Evolutionary conservation across 2,888 invertebrate species (phyloP).

Genomic region (Diaperis boleti): DNA sequence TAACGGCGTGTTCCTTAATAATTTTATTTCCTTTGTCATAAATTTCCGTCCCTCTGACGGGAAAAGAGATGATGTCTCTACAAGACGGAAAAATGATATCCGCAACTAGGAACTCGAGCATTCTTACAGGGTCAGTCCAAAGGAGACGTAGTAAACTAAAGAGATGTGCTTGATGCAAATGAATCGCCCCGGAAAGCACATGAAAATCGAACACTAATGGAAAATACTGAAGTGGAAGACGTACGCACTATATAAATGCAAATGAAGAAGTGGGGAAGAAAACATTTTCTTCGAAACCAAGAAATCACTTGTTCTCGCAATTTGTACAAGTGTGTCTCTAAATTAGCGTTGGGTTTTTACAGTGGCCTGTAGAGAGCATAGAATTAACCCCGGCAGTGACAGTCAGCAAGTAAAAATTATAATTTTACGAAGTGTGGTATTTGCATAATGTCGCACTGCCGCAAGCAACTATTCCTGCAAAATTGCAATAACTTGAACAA

Average conservation of each 20-base stretch:
- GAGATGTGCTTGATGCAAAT: not conserved
- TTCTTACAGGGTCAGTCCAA: not conserved
- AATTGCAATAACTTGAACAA: constrained; percentile 38
- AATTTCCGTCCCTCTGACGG: constrained; percentile 12
- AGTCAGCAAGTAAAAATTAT: constrained; percentile 17
- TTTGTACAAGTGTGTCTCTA: too few relatives aligned
- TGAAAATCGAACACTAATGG: not conserved
- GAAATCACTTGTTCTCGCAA: too few relatives aligned
- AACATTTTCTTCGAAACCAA: too few relatives aligned
- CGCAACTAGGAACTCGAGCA: not conserved
- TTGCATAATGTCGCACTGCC: constrained; percentile 32
- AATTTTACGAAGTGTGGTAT: constrained; percentile 22
- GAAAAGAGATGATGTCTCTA: not conserved
- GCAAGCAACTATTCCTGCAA: constrained; percentile 35
- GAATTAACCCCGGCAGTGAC: not conserved
- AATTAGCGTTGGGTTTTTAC: too few relatives aligned
- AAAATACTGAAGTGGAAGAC: not conserved
- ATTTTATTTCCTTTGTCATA: constrained; percentile 32
- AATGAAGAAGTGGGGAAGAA: too few relatives aligned
- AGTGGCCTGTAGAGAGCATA: too few relatives aligned
- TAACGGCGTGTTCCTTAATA: constrained; percentile 21
- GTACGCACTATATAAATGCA: too few relatives aligned
- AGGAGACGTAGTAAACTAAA: not conserved
- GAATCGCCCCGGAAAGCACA: not conserved
- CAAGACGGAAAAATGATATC: not conserved